Evolutionary conservation across 1,140 invertebrate genomes (phyloP), one percentile per base, ranked within the genome.

Genomic region (Druon quercuslanigerum): DNA sequence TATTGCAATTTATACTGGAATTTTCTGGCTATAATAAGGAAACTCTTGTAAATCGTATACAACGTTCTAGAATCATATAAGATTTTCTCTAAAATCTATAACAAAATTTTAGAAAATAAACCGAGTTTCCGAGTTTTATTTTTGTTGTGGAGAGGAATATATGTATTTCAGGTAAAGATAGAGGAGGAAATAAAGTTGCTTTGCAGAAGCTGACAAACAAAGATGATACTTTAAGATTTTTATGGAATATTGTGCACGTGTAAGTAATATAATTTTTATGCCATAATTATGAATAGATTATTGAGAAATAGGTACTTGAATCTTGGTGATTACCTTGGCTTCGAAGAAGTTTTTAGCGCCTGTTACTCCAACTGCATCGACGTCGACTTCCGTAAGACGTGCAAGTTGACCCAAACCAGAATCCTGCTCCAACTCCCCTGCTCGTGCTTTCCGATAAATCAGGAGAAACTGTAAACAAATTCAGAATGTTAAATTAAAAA

Each of bases 341-440:
- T 98, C 96, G 85, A 98, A 98, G 91, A 98, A 98, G 85, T 95
- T 94, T 88, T 97, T 98, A 4, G 97, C 97, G 33, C 96, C 97
- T 77, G 94, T 95, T 0, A 98, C 96, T 20, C 97, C 97, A 20
- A 97, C 96, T 92, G 97, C 94, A 71, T 97, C 96, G 1, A 98
- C 96, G 86, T 97, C 94, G 72, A 98, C 95, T 91, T 97, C 96
- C 9, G 96, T 97, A 13, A 97, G 92, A 80, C 94, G 93, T 0
- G 96, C 96, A 80, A 98, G 89, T 82, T 96, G 94, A 78, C 94
- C 94, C n/a, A 98, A 92, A 4, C 96, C 96, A 7, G 96, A 96
- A 85, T 97, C 95, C 71, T 93, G 93, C 77, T 95, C 93, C 51
- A 98, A 91, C 91, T 97, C 96, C 1, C 96, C 97, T 66, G 96